Percentiles rank a stretch among this genome's conserved stretches.
Evolutionary conservation across 2,797 vertebrate genomes (phyloP).

Genomic region (Hipposideros larvatus): DNA sequence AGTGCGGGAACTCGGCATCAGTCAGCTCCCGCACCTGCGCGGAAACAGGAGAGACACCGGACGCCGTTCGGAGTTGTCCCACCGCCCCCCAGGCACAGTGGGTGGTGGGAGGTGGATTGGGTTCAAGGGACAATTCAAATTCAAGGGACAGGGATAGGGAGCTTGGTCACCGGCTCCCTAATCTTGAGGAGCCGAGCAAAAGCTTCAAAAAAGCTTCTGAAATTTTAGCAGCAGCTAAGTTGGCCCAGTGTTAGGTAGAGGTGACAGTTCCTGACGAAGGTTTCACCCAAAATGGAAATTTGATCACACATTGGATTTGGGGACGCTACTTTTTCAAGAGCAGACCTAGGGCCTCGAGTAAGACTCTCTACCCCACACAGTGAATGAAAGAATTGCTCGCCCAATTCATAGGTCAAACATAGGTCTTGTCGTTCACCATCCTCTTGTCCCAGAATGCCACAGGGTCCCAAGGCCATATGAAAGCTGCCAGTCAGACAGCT

Average conservation of each 20-base stretch:
- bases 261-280: no score
- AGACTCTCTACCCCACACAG: background rate
- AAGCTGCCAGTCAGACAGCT: background rate
- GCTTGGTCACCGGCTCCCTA: background rate
- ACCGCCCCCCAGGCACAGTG: background rate
- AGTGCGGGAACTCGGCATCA: constrained; percentile 90
- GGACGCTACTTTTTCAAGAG: background rate
- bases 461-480: background rate
- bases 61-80: background rate
- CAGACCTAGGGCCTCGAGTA: background rate
- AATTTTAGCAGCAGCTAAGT: background rate
- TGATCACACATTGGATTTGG: background rate
- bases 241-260: background rate
- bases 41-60: background rate
- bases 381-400: background rate
- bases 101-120: background rate
- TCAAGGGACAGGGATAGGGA: no score
- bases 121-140: background rate
- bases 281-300: background rate
- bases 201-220: no score
- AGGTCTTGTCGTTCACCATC: background rate
- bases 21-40: constrained; percentile 87
- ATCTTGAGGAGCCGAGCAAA: background rate
- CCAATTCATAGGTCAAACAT: background rate
- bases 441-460: background rate